Evolutionary conservation across 1,140 invertebrate species (phyloP).

Genomic region (Tribolium madens): DNA sequence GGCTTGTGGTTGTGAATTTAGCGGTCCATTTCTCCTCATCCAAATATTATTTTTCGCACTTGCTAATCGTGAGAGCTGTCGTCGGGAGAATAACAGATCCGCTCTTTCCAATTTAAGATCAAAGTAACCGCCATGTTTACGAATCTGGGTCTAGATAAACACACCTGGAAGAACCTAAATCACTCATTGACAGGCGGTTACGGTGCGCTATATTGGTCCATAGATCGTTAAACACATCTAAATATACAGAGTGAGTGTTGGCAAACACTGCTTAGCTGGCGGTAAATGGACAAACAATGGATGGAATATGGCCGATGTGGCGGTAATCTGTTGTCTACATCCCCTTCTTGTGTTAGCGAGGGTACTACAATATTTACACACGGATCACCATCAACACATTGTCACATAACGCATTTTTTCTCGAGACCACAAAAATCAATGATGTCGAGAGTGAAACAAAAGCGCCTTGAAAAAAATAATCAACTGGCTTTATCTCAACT

Average conservation of each 20-base stretch:
- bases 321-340: conserved; percentile 63
- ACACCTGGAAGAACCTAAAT: conserved; percentile 63
- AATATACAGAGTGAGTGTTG: conserved; percentile 55
- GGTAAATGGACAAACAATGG: conserved; percentile 64
- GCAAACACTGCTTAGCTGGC: conserved; percentile 61
- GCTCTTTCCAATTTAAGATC: conserved; percentile 53
- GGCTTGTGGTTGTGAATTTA: background rate
- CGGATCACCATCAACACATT: conserved; percentile 54
- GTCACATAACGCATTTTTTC: background rate
- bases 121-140: conserved; percentile 61
- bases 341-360: conserved; percentile 56
- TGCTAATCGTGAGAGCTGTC: conserved; percentile 48
- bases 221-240: conserved; percentile 49
- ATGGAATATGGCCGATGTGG: conserved; percentile 54
- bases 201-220: conserved; percentile 40
- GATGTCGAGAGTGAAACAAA: conserved; percentile 36
- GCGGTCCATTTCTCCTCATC: conserved; percentile 11
- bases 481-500: conserved; percentile 53
- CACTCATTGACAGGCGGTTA: conserved; percentile 60
- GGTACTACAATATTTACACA: conserved; percentile 61
- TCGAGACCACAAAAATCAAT: too few relatives aligned
- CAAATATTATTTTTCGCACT: conserved; percentile 60
- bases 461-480: conserved; percentile 48
- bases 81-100: conserved; percentile 37
- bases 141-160: conserved; percentile 59